Evolutionary conservation across 2,888 invertebrate species (phyloP).

Genomic region (Macrosiphum euphorbiae): DNA sequence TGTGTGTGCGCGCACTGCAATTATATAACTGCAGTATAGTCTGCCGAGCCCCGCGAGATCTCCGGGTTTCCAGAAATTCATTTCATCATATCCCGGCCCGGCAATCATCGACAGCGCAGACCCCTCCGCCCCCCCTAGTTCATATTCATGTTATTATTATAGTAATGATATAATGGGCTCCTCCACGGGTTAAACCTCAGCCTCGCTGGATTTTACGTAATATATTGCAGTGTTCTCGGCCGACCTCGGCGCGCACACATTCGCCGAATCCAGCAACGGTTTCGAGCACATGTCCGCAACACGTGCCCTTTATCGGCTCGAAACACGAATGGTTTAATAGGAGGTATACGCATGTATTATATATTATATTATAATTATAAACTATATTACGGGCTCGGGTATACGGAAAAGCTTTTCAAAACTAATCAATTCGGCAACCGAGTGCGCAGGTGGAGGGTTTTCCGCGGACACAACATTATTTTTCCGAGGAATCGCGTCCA

Average conservation of each 20-base stretch:
- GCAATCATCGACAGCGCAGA: neutral
- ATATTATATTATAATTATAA: neutral
- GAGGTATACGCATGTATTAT: neutral
- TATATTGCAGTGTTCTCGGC: neutral
- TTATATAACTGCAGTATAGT: neutral
- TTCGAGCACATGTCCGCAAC: neutral
- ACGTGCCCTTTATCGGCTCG: constrained; percentile 28
- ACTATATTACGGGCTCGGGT: neutral
- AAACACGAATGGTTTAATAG: neutral
- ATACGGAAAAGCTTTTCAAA: neutral
- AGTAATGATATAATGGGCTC: neutral
- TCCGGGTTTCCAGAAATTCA: neutral
- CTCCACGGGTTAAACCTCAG: neutral
- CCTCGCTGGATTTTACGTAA: neutral
- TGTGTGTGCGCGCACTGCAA: neutral
- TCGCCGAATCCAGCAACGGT: neutral
- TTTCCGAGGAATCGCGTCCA: neutral
- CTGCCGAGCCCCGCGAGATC: neutral
- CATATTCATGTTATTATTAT: neutral
- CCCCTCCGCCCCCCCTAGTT: neutral
- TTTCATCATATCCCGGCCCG: neutral
- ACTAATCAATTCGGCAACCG: neutral
- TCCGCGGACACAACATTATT: neutral
- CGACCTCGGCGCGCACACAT: neutral
- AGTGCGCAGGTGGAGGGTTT: neutral